Base-by-base conservation (phyloP, 2,113 vertebrate species). In the Sebastes schlegelii region DNA sequence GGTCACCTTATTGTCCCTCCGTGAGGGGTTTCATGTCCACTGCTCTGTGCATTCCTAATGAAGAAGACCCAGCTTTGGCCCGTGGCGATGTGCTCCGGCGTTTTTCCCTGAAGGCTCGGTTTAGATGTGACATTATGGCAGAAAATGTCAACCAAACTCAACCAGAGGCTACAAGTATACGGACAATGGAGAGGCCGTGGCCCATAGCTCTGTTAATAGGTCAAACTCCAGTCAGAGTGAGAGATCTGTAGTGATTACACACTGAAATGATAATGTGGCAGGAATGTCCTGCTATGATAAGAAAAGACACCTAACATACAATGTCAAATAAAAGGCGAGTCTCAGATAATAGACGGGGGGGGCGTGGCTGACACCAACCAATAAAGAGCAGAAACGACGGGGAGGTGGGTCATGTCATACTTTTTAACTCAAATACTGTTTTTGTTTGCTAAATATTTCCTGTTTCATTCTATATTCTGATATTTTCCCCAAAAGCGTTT, bases 131-230 rank as follows among this genome's bases (percentile, higher is more conserved):
- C 87, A 88, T 89, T 89, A 87, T 65, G 74, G 55, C 40, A 78
- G 79, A 49, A 92, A 93, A 93, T 89, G 89, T 89, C 90, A 92
- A 83, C 70, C 61, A 19, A 78, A 88, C 77, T 80, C 70, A 72
- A 88, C 74, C 84, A 78, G 68, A 85, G 84, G 89, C 80, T 46
- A 67, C 46, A 48, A 63, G 23, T 26, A 26, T n/a, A 23, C 65
- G 79, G 70, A 79, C 75, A 26, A 80, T 61, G 3, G 61, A 86
- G 65, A 63, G 23, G 66, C 58, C 6, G n/a, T 1, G 65, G 83
- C 69, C 51, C 72, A 42, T 1, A 17, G 77, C 76, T 70, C 26
- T 54, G 49, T 43, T 58, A 48, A 87, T 85, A 81, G 74, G 81
- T 86, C 78, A 67, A 71, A 74, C 57, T 34, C 26, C 70, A 79